phyloP scores from a whole-genome alignment of 2,113 vertebrate genomes.

The Nymphicus hollandicus region DNA sequence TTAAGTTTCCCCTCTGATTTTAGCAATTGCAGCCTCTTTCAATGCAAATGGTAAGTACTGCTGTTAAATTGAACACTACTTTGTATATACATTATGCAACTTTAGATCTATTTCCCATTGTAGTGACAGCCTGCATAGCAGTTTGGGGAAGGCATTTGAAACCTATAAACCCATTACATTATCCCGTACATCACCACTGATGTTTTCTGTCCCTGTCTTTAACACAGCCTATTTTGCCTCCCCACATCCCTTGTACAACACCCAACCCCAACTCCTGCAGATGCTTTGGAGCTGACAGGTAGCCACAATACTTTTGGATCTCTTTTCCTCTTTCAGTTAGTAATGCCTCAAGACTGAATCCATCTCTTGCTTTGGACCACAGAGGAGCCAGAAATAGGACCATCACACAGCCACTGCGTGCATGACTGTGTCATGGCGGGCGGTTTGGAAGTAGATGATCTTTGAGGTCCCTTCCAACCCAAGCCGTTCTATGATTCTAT shows the following conservation, averaged over 20 bases:
- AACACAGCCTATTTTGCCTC: not conserved
- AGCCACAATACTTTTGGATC: not conserved
- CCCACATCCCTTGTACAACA: not conserved
- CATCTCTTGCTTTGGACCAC: not conserved
- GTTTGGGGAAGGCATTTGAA: not conserved
- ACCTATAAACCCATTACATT: not conserved
- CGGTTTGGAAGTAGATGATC: not conserved
- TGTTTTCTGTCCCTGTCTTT: not conserved
- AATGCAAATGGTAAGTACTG: not conserved
- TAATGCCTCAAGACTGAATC: not conserved
- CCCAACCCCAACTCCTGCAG: not conserved
- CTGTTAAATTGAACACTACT: slow-evolving; percentile 11
- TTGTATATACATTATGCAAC: not conserved
- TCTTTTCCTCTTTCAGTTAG: not conserved
- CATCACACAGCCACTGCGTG: not conserved
- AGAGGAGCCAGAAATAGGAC: not conserved
- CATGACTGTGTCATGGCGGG: not conserved
- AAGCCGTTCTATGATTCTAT: not conserved
- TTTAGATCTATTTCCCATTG: slow-evolving; percentile 5
- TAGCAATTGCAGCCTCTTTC: not conserved
- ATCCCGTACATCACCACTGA: not conserved
- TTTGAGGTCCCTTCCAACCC: not conserved
- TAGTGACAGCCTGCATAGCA: not conserved
- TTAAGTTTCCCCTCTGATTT: not conserved
- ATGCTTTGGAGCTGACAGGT: not conserved